phyloP scores from a whole-genome alignment of 1,140 invertebrate genomes.

The Sesamia nonagrioides region DNA sequence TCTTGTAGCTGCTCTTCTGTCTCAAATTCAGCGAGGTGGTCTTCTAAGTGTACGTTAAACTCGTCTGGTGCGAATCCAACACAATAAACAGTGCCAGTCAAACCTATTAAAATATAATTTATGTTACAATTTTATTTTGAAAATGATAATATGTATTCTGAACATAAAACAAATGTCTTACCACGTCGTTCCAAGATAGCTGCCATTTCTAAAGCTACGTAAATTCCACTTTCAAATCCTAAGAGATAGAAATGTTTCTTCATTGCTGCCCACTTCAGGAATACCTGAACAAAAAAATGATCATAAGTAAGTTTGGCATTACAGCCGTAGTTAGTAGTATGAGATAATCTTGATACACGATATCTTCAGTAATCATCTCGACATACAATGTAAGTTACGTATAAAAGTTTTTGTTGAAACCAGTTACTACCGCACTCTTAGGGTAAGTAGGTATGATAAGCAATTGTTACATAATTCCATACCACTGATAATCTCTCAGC shows the following conservation, averaged over 20 bases:
- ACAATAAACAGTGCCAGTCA: slow-evolving; percentile 71
- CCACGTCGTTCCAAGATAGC: slow-evolving; percentile 71
- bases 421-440: too few relatives aligned
- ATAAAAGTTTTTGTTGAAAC: too few relatives aligned
- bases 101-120: slow-evolving; percentile 57
- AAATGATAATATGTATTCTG: neutral
- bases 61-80: slow-evolving; percentile 66
- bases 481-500: slow-evolving; percentile 57
- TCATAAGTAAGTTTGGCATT: too few relatives aligned
- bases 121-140: neutral
- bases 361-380: too few relatives aligned
- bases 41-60: slow-evolving; percentile 56
- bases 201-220: slow-evolving; percentile 73
- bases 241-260: slow-evolving; percentile 68
- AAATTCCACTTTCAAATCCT: slow-evolving; percentile 71
- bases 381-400: too few relatives aligned
- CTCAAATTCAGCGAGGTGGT: slow-evolving; percentile 57
- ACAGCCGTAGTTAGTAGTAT: too few relatives aligned
- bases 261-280: slow-evolving; percentile 62
- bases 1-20: slow-evolving; percentile 64
- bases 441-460: too few relatives aligned
- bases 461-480: neutral
- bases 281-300: slow-evolving; percentile 53
- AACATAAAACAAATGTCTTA: slow-evolving; percentile 47
- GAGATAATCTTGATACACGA: too few relatives aligned